Percentiles rank a stretch among this genome's conserved stretches.
These are phyloP conservation scores for Homalodisca vitripennis DNA, from an alignment of 1,140 invertebrate genomes.

Conservation along the genomic window DNA sequence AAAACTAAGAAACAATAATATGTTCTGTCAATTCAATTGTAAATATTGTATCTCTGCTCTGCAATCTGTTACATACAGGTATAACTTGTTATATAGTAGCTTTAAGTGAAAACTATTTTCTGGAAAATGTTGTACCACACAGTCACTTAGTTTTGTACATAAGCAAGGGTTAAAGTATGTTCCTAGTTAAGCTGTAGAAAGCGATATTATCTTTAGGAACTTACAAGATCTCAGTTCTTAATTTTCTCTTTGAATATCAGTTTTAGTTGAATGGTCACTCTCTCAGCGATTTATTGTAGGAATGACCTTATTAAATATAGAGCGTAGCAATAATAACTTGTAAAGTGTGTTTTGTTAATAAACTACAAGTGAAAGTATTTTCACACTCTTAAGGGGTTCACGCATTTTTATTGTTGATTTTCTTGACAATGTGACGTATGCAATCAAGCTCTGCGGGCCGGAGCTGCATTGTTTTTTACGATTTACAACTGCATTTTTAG, in stretches of 20 bases:
- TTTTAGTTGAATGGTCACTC: not conserved
- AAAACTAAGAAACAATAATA: no score
- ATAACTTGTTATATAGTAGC: no score
- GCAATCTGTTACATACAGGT: no score
- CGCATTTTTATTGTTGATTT: slow-evolving; percentile 26
- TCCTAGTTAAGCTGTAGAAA: not conserved
- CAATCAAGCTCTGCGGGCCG: slow-evolving; percentile 25
- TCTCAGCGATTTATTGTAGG: not conserved
- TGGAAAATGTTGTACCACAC: no score
- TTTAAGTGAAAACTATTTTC: no score
- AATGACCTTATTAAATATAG: not conserved
- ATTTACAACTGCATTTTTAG: slow-evolving; percentile 27
- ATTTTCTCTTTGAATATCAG: not conserved
- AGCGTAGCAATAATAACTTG: slow-evolving; percentile 22
- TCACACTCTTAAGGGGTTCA: slow-evolving; percentile 20
- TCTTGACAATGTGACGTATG: slow-evolving; percentile 26
- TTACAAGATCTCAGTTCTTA: not conserved
- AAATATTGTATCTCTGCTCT: no score
- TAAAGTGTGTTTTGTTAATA: not conserved
- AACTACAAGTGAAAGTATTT: slow-evolving; percentile 8
- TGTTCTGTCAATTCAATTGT: no score
- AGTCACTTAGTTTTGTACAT: slow-evolving; percentile 1
- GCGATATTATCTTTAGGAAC: not conserved
- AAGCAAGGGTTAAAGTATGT: not conserved
- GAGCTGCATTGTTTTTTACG: slow-evolving; percentile 19